These are phyloP conservation scores for Malachius bipustulatus DNA, from an alignment of 2,888 invertebrate genomes.

Conservation along the genomic window DNA sequence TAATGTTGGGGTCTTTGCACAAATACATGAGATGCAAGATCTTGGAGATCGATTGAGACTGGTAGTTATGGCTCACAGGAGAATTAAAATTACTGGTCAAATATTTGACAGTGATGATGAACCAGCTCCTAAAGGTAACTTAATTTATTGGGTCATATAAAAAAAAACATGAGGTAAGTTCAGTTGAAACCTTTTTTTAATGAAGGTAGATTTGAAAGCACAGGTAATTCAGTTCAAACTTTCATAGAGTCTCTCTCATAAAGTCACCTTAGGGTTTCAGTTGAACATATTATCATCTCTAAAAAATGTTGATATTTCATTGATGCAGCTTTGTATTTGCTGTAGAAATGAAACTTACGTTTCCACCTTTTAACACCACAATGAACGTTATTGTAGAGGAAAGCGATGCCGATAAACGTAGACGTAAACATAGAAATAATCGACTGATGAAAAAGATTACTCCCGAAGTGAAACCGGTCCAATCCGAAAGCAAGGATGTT, in stretches of 20 bases:
- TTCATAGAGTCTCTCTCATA: too few species aligned
- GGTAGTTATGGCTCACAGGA: slow-evolving; percentile 88
- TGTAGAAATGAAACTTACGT: slow-evolving; percentile 64
- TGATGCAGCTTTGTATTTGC: slow-evolving; percentile 22
- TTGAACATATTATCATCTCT: too few species aligned
- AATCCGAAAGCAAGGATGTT: slow-evolving; percentile 14
- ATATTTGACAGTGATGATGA: slow-evolving; percentile 62
- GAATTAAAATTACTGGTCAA: slow-evolving; percentile 71
- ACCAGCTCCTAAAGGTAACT: slow-evolving; percentile 34
- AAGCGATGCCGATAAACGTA: slow-evolving; percentile 45
- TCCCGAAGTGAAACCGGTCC: slow-evolving; percentile 18
- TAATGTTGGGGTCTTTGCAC: slow-evolving; percentile 88
- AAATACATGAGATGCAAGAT: slow-evolving; percentile 96
- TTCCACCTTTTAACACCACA: slow-evolving; percentile 72
- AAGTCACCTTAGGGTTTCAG: too few species aligned
- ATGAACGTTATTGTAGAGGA: slow-evolving; percentile 75
- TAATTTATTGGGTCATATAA: too few species aligned
- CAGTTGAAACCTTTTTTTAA: too few species aligned
- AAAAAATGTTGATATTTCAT: slow-evolving; percentile 1
- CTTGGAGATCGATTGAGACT: slow-evolving; percentile 79
- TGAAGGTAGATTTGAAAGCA: too few species aligned
- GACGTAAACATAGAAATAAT: slow-evolving; percentile 38
- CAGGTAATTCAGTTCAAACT: too few species aligned
- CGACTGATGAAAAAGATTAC: slow-evolving; percentile 28
- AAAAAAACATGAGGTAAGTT: too few species aligned